Conservation (phyloP, 2,888 invertebrate genomes). For the Glomeris marginata region DNA sequence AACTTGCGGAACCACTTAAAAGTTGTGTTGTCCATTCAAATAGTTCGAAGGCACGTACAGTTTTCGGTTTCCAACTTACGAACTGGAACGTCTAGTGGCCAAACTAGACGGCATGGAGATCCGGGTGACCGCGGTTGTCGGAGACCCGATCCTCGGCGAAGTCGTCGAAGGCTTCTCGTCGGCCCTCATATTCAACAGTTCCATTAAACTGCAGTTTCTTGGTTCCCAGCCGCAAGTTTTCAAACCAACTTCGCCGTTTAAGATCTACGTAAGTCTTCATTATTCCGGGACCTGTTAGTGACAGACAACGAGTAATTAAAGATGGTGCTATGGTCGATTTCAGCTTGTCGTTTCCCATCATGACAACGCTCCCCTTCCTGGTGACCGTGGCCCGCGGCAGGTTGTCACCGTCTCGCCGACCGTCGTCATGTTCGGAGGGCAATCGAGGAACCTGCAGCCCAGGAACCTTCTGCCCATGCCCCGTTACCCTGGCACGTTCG, state of each 20-base stretch:
- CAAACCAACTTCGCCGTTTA: conserved; percentile 86
- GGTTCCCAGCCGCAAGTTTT: conserved; percentile 87
- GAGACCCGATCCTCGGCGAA: conserved; percentile 73
- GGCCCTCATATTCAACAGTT: conserved; percentile 75
- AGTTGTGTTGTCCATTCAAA: too few relatives aligned
- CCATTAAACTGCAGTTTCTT: conserved; percentile 63
- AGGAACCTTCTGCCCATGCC: conserved; percentile 46
- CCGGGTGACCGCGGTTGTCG: conserved; percentile 67
- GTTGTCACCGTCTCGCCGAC: conserved; percentile 18
- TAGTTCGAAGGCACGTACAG: conserved; percentile 78
- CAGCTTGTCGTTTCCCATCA: conserved; percentile 77
- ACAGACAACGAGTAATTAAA: too few relatives aligned
- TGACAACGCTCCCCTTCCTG: conserved; percentile 66
- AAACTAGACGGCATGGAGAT: conserved; percentile 63
- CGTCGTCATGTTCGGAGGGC: conserved; percentile 32
- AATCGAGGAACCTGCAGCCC: conserved; percentile 46
- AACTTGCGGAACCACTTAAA: not conserved
- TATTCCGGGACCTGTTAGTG: too few relatives aligned
- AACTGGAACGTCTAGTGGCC: conserved; percentile 50
- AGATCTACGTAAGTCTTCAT: conserved; percentile 50
- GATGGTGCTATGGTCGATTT: conserved; percentile 16
- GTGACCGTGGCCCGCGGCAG: conserved; percentile 38
- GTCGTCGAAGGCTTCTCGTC: conserved; percentile 71
- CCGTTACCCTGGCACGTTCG: conserved; percentile 62
- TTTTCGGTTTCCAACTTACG: conserved; percentile 71